phyloP scores from a whole-genome alignment of 2,888 invertebrate genomes.

The Rotaria sp. region DNA sequence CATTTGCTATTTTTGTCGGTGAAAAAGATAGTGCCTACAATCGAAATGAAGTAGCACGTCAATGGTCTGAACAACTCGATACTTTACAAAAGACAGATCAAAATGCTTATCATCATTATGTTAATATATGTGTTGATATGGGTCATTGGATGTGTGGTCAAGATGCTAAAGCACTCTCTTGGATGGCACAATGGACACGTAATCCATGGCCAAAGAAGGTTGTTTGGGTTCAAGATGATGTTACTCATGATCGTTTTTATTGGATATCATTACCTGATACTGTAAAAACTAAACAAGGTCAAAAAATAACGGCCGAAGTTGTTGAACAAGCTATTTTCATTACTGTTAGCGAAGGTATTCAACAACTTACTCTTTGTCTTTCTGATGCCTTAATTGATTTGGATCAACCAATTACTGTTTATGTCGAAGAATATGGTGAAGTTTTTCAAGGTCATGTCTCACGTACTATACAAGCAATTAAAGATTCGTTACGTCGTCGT shows the following conservation, averaged over 20 bases:
- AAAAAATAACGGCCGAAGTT: background rate
- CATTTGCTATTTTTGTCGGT: background rate
- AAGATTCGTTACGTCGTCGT: background rate
- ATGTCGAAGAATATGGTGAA: background rate
- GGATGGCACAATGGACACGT: conserved; percentile 1
- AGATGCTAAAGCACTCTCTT: background rate
- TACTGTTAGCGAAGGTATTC: background rate
- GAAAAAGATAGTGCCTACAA: background rate
- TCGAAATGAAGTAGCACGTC: background rate
- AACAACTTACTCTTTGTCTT: background rate
- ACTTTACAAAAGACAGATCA: background rate
- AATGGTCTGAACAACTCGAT: background rate
- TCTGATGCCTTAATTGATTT: background rate
- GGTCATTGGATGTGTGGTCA: background rate
- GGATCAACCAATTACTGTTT: background rate
- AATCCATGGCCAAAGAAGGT: conserved; percentile 2
- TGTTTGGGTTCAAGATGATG: background rate
- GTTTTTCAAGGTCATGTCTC: background rate
- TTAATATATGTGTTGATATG: background rate
- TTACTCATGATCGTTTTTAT: background rate
- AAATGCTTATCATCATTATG: background rate
- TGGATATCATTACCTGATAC: background rate
- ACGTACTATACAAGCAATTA: background rate
- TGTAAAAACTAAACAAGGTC: background rate
- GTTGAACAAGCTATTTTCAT: background rate